These are phyloP conservation scores for Poecilia picta DNA, from an alignment of 2,797 vertebrate species.

Conservation along the genomic window DNA sequence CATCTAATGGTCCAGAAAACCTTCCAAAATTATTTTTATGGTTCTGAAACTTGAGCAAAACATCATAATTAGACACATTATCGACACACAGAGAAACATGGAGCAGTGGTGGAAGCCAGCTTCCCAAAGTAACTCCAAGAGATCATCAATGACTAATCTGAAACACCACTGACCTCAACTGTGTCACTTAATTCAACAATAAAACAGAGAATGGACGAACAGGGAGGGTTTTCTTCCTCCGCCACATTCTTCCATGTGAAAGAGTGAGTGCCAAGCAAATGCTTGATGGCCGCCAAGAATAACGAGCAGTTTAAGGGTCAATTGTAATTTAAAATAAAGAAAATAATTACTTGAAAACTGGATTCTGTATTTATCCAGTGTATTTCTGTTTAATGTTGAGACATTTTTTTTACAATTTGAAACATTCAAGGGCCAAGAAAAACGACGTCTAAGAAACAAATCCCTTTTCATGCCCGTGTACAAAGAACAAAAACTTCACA, in stretches of 20 bases:
- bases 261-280: neutral
- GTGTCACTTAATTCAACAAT: neutral
- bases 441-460: too few relatives aligned
- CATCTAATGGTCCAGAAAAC: neutral
- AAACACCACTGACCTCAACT: neutral
- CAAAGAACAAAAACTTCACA: neutral
- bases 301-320: neutral
- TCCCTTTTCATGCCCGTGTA: neutral
- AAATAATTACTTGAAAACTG: neutral
- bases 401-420: neutral
- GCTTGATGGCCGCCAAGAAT: neutral
- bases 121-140: neutral
- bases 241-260: neutral
- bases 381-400: neutral
- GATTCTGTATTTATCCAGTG: neutral
- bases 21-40: neutral
- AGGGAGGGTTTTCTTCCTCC: neutral
- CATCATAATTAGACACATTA: neutral
- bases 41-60: neutral
- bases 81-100: neutral
- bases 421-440: neutral
- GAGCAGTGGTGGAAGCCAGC: neutral
- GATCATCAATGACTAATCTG: neutral
- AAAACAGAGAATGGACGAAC: neutral
- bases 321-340: neutral